phyloP scores from a whole-genome alignment of 2,888 invertebrate species.

The Hanleya hanleyi region DNA sequence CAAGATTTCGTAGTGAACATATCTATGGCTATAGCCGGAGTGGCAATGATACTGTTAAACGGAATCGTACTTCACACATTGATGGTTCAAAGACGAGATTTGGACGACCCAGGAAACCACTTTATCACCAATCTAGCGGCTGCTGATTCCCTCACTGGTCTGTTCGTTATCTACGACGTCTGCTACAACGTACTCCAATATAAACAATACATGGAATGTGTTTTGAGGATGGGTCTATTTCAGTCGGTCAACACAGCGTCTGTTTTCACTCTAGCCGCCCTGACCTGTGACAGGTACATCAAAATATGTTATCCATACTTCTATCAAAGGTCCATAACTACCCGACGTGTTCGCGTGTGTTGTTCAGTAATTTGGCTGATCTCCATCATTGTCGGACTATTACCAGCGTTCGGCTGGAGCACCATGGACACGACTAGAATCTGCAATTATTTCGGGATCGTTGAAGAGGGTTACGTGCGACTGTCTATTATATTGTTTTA shows the following conservation, averaged over 20 bases:
- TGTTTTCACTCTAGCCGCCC: slow-evolving; percentile 17
- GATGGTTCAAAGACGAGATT: not conserved
- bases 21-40: slow-evolving; percentile 4
- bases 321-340: slow-evolving; percentile 21
- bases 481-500: slow-evolving; percentile 8
- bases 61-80: slow-evolving; percentile 16
- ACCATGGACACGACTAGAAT: slow-evolving; percentile 23
- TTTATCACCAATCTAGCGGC: slow-evolving; percentile 30
- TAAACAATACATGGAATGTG: slow-evolving; percentile 31
- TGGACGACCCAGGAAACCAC: slow-evolving; percentile 20
- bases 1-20: slow-evolving; percentile 23
- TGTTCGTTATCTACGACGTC: slow-evolving; percentile 32
- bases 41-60: slow-evolving; percentile 24
- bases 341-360: slow-evolving; percentile 1
- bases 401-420: slow-evolving; percentile 37
- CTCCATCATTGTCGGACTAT: slow-evolving; percentile 19
- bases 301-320: slow-evolving; percentile 29
- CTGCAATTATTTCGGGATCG: slow-evolving; percentile 31
- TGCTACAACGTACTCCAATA: slow-evolving; percentile 35
- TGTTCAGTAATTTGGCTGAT: slow-evolving; percentile 16
- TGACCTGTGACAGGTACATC: slow-evolving; percentile 30
- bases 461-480: slow-evolving; percentile 9
- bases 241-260: slow-evolving; percentile 25
- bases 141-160: slow-evolving; percentile 26
- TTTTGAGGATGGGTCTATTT: slow-evolving; percentile 30